Percentiles rank a stretch among this genome's conserved stretches.
phyloP scores from a whole-genome alignment of 2,797 vertebrate genomes.

The Hipposideros larvatus region DNA sequence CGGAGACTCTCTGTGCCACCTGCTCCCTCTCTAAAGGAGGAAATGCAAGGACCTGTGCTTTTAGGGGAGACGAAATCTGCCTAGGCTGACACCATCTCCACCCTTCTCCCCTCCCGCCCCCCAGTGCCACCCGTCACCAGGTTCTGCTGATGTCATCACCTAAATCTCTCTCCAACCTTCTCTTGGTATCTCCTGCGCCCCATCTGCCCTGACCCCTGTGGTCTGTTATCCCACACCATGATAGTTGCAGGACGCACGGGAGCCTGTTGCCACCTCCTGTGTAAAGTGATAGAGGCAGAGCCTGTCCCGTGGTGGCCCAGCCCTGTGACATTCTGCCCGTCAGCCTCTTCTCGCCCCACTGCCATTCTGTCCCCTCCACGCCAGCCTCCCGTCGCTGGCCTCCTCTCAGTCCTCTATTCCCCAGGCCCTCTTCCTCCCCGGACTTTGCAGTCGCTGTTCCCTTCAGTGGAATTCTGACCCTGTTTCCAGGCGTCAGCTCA shows the following conservation, averaged over 20 bases:
- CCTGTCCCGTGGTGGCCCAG: not conserved
- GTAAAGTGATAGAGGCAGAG: not conserved
- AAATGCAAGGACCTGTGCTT: not conserved
- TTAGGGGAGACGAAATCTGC: not conserved
- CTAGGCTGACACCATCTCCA: not conserved
- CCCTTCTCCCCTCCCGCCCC: too few relatives aligned
- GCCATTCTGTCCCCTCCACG: fast-evolving
- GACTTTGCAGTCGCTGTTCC: not conserved
- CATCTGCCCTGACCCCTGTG: not conserved
- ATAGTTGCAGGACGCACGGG: fast-evolving
- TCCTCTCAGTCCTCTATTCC: not conserved
- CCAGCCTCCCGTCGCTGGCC: fast-evolving
- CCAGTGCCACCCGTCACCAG: fast-evolving
- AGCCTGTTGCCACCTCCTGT: not conserved
- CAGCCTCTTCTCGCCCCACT: too few relatives aligned
- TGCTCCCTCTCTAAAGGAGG: too few relatives aligned
- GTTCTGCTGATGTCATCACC: not conserved
- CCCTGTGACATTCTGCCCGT: not conserved
- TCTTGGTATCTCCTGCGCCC: not conserved
- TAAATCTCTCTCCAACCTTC: not conserved
- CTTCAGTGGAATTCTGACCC: not conserved
- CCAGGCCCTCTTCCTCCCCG: not conserved
- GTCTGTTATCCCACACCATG: not conserved
- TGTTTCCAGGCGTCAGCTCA: not conserved
- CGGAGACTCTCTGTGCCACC: too few relatives aligned